Evolutionary conservation across 2,888 invertebrate genomes (phyloP).

Genomic region (Mesorhabditis spiculigera): DNA sequence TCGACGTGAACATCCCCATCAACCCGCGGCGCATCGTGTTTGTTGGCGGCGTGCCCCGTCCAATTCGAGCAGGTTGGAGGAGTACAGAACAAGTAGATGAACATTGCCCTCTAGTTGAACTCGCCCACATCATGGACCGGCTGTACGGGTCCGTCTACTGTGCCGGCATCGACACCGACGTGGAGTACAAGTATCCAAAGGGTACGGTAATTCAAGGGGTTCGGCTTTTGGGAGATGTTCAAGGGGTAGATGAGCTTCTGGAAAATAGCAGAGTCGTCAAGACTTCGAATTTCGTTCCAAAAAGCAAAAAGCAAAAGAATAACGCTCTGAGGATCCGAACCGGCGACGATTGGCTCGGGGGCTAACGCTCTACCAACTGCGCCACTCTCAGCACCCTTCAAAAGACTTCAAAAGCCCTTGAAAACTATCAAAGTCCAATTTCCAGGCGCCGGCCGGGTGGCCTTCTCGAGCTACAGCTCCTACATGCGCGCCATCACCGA

Average conservation of each 20-base stretch:
- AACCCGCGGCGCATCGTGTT: constrained; percentile 97
- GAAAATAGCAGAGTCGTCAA: too few relatives aligned
- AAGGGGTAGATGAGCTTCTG: too few relatives aligned
- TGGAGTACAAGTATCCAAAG: constrained; percentile 97
- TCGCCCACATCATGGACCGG: constrained; percentile 98
- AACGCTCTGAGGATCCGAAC: background rate
- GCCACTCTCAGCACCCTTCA: background rate
- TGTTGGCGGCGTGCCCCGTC: constrained; percentile 97
- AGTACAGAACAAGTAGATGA: background rate
- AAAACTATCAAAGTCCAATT: background rate
- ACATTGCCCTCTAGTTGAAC: constrained; percentile 71
- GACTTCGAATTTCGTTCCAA: background rate
- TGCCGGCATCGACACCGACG: constrained; percentile 98
- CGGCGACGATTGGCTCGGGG: background rate
- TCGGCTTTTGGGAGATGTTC: background rate
- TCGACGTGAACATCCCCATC: constrained; percentile 89
- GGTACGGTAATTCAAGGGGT: constrained; percentile 58
- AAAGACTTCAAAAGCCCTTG: background rate
- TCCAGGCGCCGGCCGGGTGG: constrained; percentile 87
- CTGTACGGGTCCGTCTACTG: constrained; percentile 97
- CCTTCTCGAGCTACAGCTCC: constrained; percentile 97
- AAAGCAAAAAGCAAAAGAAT: too few relatives aligned
- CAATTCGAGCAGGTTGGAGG: constrained; percentile 79
- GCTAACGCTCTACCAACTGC: background rate
- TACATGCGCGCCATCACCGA: constrained; percentile 98